Percentiles rank a stretch among this genome's conserved stretches.
These are phyloP conservation scores for Rallus limicola DNA, from an alignment of 2,113 vertebrate genomes.

Conservation along the genomic window DNA sequence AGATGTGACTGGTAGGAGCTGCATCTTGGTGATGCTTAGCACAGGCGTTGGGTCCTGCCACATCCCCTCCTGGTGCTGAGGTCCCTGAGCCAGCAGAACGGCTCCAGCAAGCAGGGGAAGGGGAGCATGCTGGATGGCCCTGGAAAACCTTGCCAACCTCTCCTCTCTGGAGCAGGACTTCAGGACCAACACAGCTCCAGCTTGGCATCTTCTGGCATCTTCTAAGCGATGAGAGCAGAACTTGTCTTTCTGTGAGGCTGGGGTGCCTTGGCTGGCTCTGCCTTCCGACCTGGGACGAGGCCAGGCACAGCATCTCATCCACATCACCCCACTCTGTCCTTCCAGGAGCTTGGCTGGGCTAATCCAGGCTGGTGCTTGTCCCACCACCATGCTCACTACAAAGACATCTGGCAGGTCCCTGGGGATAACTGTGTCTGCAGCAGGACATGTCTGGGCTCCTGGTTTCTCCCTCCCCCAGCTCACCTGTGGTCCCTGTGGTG, in stretches of 20 bases:
- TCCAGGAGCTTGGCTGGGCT: background rate
- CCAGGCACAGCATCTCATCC: background rate
- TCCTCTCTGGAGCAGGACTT: background rate
- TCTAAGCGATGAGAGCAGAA: background rate
- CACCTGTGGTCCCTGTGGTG: background rate
- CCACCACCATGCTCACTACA: background rate
- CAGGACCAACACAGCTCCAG: background rate
- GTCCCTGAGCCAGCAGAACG: background rate
- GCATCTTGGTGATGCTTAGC: background rate
- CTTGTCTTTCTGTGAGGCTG: background rate
- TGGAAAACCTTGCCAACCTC: background rate
- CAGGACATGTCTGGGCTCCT: background rate
- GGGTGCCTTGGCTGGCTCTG: background rate
- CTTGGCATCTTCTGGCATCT: background rate
- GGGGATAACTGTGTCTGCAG: background rate
- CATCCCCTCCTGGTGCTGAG: background rate
- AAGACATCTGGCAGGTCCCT: background rate
- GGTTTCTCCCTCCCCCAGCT: background rate
- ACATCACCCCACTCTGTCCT: background rate
- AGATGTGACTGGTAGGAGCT: background rate
- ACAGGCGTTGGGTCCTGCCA: background rate
- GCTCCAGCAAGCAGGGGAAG: background rate
- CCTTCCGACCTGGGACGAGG: background rate
- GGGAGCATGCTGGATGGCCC: background rate
- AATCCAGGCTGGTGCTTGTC: background rate